These are phyloP conservation scores for Lycopodina hypogea DNA, from an alignment of 37 sponge, comb jelly and placozoan genomes.

Conservation along the genomic window DNA sequence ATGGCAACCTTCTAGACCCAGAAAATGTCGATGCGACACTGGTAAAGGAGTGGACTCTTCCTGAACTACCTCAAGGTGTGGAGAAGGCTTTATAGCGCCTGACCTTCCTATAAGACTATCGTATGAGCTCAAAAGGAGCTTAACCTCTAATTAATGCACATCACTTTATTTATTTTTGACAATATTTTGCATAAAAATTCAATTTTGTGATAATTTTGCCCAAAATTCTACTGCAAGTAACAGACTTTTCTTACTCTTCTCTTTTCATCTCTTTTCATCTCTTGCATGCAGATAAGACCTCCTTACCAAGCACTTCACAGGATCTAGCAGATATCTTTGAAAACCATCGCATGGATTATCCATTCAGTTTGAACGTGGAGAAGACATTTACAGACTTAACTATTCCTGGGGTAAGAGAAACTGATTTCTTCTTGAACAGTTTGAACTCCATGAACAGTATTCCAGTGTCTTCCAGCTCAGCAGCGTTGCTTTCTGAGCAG, in stretches of 20 bases:
- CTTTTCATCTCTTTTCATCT: too few species aligned
- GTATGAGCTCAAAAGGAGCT: too few species aligned
- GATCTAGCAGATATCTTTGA: constrained; percentile 76
- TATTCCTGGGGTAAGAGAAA: not conserved
- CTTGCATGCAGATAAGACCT: constrained; percentile 19
- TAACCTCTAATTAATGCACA: too few species aligned
- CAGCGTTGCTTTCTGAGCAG: not conserved
- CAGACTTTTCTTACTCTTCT: too few species aligned
- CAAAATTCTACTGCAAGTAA: too few species aligned
- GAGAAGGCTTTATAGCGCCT: not conserved
- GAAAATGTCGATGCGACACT: constrained; percentile 22
- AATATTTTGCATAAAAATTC: too few species aligned
- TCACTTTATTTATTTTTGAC: too few species aligned
- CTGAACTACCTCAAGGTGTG: constrained; percentile 41
- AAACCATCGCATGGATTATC: constrained; percentile 45
- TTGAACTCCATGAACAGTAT: constrained; percentile 4
- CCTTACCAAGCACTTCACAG: constrained; percentile 26
- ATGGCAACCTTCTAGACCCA: constrained; percentile 31
- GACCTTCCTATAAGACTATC: too few species aligned
- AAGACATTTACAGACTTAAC: constrained; percentile 6
- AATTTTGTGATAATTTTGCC: too few species aligned
- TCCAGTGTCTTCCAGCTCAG: not conserved
- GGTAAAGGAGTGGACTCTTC: constrained; percentile 36
- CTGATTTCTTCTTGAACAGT: constrained; percentile 7
- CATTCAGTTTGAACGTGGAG: constrained; percentile 25